phyloP scores from a whole-genome alignment of 1,140 invertebrate species.

The Thalassaphorura encarpata region DNA sequence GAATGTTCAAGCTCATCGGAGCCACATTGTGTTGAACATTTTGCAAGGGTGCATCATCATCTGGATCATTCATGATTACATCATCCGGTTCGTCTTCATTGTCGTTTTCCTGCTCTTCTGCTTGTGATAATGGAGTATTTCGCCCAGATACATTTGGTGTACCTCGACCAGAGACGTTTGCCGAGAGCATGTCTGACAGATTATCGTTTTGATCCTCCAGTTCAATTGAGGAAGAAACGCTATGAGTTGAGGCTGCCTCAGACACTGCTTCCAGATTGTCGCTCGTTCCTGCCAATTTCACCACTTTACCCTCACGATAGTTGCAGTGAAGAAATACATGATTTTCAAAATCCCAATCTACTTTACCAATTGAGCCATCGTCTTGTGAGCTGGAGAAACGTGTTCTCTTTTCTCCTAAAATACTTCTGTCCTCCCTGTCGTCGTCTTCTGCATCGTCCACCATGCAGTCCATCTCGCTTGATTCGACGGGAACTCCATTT shows the following conservation, averaged over 20 bases:
- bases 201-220: constrained; percentile 77
- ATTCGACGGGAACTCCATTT: no score
- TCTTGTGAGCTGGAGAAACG: constrained; percentile 80
- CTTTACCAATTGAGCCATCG: constrained; percentile 58
- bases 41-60: constrained; percentile 33
- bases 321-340: constrained; percentile 14
- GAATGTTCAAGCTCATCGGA: constrained; percentile 4
- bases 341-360: constrained; percentile 14
- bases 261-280: constrained; percentile 90
- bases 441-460: constrained; percentile 33
- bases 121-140: constrained; percentile 57
- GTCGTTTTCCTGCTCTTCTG: constrained; percentile 27
- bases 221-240: constrained; percentile 82
- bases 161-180: constrained; percentile 76
- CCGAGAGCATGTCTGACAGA: constrained; percentile 85
- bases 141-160: constrained; percentile 84
- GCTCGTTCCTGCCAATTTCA: constrained; percentile 64
- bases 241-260: constrained; percentile 88
- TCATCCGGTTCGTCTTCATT: constrained; percentile 18
- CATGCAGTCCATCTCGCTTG: constrained; percentile 13
- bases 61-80: constrained; percentile 15
- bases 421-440: constrained; percentile 35
- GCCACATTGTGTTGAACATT: neutral
- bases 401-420: constrained; percentile 47
- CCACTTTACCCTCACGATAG: no score